Evolutionary conservation across 2,797 vertebrate genomes (phyloP), one percentile per base, ranked within the genome.

Genomic region (Alca torda): DNA sequence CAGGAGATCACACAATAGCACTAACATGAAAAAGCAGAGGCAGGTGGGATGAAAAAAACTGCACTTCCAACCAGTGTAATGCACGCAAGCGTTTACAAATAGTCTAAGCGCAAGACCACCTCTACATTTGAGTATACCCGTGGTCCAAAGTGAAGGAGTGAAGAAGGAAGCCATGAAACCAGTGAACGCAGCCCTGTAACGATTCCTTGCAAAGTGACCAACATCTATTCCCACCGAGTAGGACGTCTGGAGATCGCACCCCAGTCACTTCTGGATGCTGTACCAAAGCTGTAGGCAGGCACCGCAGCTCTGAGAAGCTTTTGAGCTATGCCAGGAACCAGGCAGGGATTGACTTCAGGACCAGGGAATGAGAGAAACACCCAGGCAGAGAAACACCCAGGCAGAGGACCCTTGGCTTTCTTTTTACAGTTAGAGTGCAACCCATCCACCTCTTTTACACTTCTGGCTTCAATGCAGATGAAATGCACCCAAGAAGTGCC

Each of bases 51-150:
- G 61, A 68, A 78, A 90, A 84, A 13, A 21, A 26, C 11, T 31
- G 10, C 54, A 14, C 21, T 83, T 89, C 48, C 56, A 77, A 85
- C 4, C 35, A 53, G 17, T 37, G 24, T 20, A 82, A 60, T 41
- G 39, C 39, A 60, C 2, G 2, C 31, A 68, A 77, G 35, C 9
- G 25, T 56, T 87, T 63, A 67, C 33, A 56, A 60, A 53, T 11
- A 33, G 15, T 16, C 21, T n/a, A 37, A 84, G 26, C 1, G 2
- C 24, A 69, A 78, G 76, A 60, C 6, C 5, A 41, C 8, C 39
- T 82, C 39, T n/a, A 48, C n/a, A n/a, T 33, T 4, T 60, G 48
- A 84, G n/a, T n/a, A 39, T 7, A 69, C 0, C 15, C 1, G 0
- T 23, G 26, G n/a, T 28, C 16, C 50, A 68, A 68, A 87, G 19